A percentile compares a stretch with the other conserved stretches of the same genome.
These are phyloP conservation scores for Helicoverpa assulta DNA, from an alignment of 2,888 invertebrate species.

Conservation along the genomic window DNA sequence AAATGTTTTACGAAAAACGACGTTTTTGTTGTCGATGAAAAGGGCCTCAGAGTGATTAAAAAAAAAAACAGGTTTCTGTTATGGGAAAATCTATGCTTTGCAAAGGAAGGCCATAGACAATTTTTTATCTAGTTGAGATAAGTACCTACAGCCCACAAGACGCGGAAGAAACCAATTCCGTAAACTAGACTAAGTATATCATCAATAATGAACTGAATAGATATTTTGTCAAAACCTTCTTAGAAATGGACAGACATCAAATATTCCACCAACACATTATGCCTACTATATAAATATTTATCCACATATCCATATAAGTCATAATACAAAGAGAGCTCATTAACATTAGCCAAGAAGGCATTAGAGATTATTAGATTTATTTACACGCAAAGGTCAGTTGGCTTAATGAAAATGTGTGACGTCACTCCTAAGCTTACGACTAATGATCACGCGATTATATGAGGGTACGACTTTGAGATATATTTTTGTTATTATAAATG, in stretches of 20 bases:
- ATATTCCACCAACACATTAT: neutral
- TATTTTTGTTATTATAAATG: neutral
- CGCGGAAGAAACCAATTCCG: too few relatives aligned
- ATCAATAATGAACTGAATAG: too few relatives aligned
- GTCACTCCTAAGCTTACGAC: constrained; percentile 24
- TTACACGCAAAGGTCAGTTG: constrained; percentile 55
- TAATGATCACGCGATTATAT: constrained; percentile 42
- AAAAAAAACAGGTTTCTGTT: too few relatives aligned
- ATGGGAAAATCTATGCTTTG: too few relatives aligned
- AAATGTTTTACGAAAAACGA: too few relatives aligned
- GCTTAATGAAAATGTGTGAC: constrained; percentile 54
- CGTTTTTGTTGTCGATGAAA: too few relatives aligned
- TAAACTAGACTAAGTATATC: too few relatives aligned
- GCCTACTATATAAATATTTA: neutral
- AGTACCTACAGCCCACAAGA: too few relatives aligned
- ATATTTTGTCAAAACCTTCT: too few relatives aligned
- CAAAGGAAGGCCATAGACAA: too few relatives aligned
- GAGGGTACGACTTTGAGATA: neutral
- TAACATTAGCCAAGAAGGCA: constrained; percentile 30
- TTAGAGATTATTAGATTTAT: constrained; percentile 52
- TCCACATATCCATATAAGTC: constrained; percentile 7
- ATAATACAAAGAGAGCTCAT: constrained; percentile 35
- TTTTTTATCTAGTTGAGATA: too few relatives aligned
- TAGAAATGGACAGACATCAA: neutral
- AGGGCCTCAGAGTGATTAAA: too few relatives aligned